Percentiles rank a stretch among this genome's conserved stretches.
Conservation (phyloP, 2,888 invertebrate species). For the Nemotelus nigrinus region DNA sequence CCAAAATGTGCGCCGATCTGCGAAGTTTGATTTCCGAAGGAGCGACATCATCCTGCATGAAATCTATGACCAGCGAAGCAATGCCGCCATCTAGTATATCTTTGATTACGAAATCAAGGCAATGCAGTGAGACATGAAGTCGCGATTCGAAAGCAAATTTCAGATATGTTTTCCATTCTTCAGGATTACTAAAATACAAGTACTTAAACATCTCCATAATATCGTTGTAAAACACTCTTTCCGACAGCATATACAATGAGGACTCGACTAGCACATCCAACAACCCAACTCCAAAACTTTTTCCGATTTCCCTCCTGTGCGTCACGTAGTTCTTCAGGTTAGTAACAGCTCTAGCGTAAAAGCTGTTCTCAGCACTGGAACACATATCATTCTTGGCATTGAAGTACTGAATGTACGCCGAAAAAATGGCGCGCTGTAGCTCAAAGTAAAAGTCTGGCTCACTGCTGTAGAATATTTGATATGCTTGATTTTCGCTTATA, state of each 20-base stretch:
- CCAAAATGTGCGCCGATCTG: constrained; percentile 54
- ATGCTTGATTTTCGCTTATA: constrained; percentile 56
- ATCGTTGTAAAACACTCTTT: constrained; percentile 56
- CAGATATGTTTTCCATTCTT: background rate
- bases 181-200: background rate
- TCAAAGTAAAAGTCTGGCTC: constrained; percentile 54
- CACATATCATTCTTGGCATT: constrained; percentile 41
- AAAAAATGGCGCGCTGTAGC: constrained; percentile 55
- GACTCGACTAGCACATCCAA: constrained; percentile 38
- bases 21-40: constrained; percentile 50
- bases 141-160: background rate
- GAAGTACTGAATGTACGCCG: constrained; percentile 56
- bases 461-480: constrained; percentile 58
- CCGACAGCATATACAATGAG: background rate
- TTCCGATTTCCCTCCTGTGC: constrained; percentile 2
- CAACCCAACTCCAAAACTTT: constrained; percentile 55
- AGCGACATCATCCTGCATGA: background rate
- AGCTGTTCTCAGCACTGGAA: constrained; percentile 55
- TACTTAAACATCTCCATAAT: constrained; percentile 52
- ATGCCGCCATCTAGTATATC: constrained; percentile 1
- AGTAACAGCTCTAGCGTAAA: constrained; percentile 54
- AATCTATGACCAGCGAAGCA: constrained; percentile 45
- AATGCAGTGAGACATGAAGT: constrained; percentile 7
- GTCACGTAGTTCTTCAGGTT: constrained; percentile 39
- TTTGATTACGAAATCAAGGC: constrained; percentile 29